Evolutionary conservation across 2,888 invertebrate species (phyloP), one percentile per base, ranked within the genome.

Genomic region (Chaetogeoica ovagalla): DNA sequence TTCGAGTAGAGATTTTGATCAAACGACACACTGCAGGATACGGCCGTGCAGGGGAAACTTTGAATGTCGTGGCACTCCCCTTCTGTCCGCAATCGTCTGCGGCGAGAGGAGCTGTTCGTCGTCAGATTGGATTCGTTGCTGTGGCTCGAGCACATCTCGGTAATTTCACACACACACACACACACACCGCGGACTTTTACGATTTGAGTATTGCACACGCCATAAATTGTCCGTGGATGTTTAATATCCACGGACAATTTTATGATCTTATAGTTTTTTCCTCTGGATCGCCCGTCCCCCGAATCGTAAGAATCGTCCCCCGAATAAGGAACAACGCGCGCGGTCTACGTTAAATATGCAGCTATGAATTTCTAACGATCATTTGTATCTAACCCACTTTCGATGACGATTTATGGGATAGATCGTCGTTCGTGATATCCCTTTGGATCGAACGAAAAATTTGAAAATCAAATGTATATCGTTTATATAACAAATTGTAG

Each of bases 111-210:
- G 37, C 39, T 17, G 19, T 43, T 7, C 21, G 43, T 6, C 48
- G 15, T 48, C 8, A n/a, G 43, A n/a, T 62, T 23, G 37, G 6
- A 23, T 62, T 57, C 39, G 30, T 55, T 37, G 37, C 37, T 21
- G 37, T 71, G 23, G 39, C 21, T 68, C 30, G 68, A 68, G 43
- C 59, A 76, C 75, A 59, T 76, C 59, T 59, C 68, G 59, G 68
- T 59, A 59, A 76, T 68, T 76, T 68, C 75, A 8, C 23, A 43
- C 15, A 15, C 48, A 15, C 21, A 17, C 75, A 8, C 23, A 43
- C 15, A 15, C 48, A 15, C 21, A 17, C n/a, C 9, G 43, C 8
- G 30, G 17, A 43, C 11, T 76, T 76, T 76, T 68, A 76, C 66
- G 75, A 68, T 52, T 30, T 4, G 39, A 55, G 21, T 65, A 55